Conservation (phyloP, 2,797 vertebrate genomes). For the Dermochelys coriacea region DNA sequence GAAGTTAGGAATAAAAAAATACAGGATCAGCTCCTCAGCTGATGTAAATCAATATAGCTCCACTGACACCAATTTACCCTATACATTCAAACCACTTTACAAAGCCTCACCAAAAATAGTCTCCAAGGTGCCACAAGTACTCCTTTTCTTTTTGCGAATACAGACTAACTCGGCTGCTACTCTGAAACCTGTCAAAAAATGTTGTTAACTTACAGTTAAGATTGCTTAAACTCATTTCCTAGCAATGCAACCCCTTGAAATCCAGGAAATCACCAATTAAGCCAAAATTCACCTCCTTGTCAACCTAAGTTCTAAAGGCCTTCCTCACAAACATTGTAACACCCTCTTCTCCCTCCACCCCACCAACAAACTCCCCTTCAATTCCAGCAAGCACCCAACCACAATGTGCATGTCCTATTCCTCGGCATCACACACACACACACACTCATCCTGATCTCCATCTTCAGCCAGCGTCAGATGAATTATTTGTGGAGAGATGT, state of each 20-base stretch:
- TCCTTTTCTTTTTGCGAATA: no score
- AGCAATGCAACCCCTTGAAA: slow-evolving; percentile 44
- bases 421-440: neutral
- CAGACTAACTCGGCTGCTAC: no score
- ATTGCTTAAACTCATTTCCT: slow-evolving; percentile 5
- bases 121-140: no score
- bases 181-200: no score
- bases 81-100: neutral
- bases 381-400: neutral
- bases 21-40: neutral
- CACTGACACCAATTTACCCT: slow-evolving; percentile 37
- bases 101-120: neutral
- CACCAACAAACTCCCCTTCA: neutral
- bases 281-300: neutral
- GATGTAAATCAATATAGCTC: slow-evolving; percentile 20
- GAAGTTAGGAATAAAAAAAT: slow-evolving; percentile 42
- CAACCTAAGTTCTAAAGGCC: neutral
- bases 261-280: slow-evolving; percentile 10
- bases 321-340: neutral
- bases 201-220: slow-evolving; percentile 15
- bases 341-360: neutral
- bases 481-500: fast-evolving
- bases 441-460: neutral
- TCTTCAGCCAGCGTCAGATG: neutral
- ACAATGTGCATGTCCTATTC: fast-evolving